phyloP scores from a whole-genome alignment of 2,113 vertebrate genomes.

The Psilopogon haemacephalus region DNA sequence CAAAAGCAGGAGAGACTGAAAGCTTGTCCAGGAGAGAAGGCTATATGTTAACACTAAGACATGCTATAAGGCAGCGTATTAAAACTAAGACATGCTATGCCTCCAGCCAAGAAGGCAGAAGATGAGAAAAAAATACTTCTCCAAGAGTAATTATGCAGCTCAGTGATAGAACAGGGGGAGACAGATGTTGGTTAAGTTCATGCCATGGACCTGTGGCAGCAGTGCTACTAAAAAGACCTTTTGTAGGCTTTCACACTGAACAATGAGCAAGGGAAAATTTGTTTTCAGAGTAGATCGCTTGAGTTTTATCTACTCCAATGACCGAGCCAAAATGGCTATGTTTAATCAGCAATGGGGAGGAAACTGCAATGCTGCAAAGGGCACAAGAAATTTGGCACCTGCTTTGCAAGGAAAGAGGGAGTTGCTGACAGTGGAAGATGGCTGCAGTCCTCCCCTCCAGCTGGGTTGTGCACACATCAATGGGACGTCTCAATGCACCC shows the following conservation, averaged over 20 bases:
- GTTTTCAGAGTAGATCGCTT: neutral
- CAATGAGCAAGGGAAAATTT: neutral
- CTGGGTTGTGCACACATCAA: neutral
- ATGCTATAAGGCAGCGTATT: neutral
- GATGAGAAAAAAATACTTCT: neutral
- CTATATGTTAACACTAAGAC: neutral
- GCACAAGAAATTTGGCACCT: accelerated
- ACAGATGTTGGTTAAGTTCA: neutral
- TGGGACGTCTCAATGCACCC: neutral
- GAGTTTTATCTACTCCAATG: neutral
- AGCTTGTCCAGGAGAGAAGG: neutral
- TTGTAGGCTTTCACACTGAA: neutral
- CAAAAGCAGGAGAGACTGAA: neutral
- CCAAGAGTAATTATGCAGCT: neutral
- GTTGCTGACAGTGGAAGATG: neutral
- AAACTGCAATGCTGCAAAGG: neutral
- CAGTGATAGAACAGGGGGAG: neutral
- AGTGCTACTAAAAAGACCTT: neutral
- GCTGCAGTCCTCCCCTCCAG: neutral
- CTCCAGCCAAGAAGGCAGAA: neutral
- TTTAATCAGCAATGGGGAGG: neutral
- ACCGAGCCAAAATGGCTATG: neutral
- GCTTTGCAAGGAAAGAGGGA: neutral
- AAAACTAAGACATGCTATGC: neutral
- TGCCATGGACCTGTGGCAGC: neutral